Evolutionary conservation across 2,113 vertebrate genomes (phyloP).

Genomic region (Equus quagga): DNA sequence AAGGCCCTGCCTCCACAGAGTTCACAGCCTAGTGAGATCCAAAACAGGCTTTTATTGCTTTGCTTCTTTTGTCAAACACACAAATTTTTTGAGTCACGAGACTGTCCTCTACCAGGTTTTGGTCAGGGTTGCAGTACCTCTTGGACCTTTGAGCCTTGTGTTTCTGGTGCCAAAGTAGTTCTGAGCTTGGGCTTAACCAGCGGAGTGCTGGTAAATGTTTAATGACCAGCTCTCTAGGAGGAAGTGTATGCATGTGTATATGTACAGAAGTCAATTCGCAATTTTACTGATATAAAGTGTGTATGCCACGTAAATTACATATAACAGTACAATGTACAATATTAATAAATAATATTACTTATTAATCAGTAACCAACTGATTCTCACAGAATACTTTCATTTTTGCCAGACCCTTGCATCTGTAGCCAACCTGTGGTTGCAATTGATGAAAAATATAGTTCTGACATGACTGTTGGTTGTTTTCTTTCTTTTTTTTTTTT

Average conservation of each 20-base stretch:
- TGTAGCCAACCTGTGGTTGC: background rate
- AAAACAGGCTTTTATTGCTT: background rate
- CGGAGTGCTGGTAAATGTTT: constrained; percentile 55
- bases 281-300: background rate
- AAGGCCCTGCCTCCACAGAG: background rate
- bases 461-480: background rate
- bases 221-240: background rate
- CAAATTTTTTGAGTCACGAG: background rate
- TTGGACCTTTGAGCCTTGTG: constrained; percentile 51
- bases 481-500: too few species aligned
- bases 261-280: background rate
- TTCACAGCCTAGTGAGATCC: background rate
- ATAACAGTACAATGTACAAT: constrained; percentile 6
- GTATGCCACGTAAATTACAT: background rate
- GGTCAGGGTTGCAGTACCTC: background rate
- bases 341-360: background rate
- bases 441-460: background rate
- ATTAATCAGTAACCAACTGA: background rate
- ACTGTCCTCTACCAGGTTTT: constrained; percentile 17
- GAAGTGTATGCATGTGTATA: background rate
- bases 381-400: background rate
- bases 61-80: background rate
- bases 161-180: constrained; percentile 57
- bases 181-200: constrained; percentile 53
- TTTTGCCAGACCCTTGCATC: constrained; percentile 10